These are phyloP conservation scores for Drosophila prosaltans DNA, from an alignment of 1,140 invertebrate genomes.

Conservation along the genomic window DNA sequence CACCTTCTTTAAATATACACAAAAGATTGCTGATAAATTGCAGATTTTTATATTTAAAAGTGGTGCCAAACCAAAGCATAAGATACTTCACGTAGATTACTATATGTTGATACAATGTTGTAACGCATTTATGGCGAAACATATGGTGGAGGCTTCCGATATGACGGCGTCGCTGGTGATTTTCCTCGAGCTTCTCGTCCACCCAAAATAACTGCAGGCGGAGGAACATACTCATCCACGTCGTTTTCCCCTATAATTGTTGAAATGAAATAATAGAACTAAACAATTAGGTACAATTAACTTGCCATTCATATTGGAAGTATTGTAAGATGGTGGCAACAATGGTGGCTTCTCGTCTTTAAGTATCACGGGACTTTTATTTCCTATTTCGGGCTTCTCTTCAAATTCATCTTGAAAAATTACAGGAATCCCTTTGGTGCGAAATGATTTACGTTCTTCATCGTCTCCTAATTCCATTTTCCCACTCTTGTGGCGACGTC, in stretches of 20 bases:
- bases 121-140: conserved; percentile 91
- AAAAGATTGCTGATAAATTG: background rate
- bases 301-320: conserved; percentile 78
- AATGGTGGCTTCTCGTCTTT: conserved; percentile 96
- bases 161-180: conserved; percentile 89
- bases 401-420: conserved; percentile 97
- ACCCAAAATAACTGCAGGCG: conserved; percentile 90
- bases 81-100: background rate
- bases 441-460: conserved; percentile 91
- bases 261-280: background rate
- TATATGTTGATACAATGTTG: background rate
- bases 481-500: conserved; percentile 90
- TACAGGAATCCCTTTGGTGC: conserved; percentile 94
- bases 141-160: conserved; percentile 95
- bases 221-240: conserved; percentile 90
- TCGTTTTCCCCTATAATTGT: conserved; percentile 78
- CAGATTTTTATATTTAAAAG: background rate
- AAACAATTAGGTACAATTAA: background rate
- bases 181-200: conserved; percentile 86
- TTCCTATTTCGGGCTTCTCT: conserved; percentile 93
- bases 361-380: conserved; percentile 95
- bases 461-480: conserved; percentile 91
- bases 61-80: background rate
- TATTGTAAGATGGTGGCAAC: conserved; percentile 86
- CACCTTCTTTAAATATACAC: background rate